Conservation (phyloP, 2,888 invertebrate genomes). For the Creontiades dilutus region DNA sequence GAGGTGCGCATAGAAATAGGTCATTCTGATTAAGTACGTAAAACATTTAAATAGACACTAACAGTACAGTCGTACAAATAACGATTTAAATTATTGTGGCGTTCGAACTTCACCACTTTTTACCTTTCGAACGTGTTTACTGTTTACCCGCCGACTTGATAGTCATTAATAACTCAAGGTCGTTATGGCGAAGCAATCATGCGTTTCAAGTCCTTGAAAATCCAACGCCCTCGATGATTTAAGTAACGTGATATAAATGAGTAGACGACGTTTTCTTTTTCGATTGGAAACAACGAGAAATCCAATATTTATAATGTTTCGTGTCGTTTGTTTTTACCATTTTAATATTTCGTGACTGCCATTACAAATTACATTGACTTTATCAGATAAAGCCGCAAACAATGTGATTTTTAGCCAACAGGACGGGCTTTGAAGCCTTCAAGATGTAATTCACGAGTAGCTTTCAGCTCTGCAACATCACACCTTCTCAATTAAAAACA, state of each 20-base stretch:
- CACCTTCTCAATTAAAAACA: not conserved
- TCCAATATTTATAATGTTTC: not conserved
- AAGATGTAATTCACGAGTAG: not conserved
- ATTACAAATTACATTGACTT: not conserved
- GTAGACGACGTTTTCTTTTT: no score
- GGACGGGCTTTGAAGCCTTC: not conserved
- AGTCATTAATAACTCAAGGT: not conserved
- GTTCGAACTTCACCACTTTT: no score
- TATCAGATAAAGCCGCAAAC: not conserved
- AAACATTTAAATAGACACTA: no score
- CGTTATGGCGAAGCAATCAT: slow-evolving; percentile 23
- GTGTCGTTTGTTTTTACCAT: not conserved
- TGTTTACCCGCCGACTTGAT: not conserved
- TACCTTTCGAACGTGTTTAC: no score
- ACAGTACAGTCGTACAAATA: no score
- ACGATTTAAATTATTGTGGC: no score
- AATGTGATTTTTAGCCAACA: not conserved
- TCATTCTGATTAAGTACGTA: no score
- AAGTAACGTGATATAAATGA: no score
- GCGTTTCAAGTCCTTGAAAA: slow-evolving; percentile 21
- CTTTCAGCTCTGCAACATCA: slow-evolving; percentile 6
- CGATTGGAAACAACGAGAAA: not conserved
- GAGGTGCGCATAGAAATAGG: no score
- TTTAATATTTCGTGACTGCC: not conserved
- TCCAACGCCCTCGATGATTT: slow-evolving; percentile 5